A percentile compares a stretch with the other conserved stretches of the same genome.
Conservation (phyloP, 2,113 vertebrate genomes). For the Ictalurus punctatus region DNA sequence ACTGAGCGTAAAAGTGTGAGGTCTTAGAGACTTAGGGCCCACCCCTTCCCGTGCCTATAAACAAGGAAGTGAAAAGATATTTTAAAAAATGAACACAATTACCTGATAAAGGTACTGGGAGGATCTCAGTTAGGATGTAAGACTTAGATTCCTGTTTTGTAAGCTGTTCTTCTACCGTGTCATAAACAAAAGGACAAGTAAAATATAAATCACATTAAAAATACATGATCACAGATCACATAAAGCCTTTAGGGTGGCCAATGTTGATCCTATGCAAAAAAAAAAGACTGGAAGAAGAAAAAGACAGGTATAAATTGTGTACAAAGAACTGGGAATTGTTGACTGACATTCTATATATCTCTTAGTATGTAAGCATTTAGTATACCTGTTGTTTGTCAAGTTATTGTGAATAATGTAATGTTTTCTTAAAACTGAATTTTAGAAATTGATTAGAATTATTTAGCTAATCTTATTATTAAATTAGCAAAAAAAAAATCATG, state of each 20-base stretch:
- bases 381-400: neutral
- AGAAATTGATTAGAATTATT: neutral
- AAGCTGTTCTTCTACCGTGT: slow-evolving; percentile 13
- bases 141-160: too few relatives aligned
- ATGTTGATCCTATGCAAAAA: slow-evolving; percentile 46
- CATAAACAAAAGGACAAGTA: neutral
- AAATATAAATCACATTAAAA: neutral
- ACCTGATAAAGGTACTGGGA: slow-evolving; percentile 70
- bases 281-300: neutral
- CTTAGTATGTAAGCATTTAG: neutral
- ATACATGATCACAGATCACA: neutral
- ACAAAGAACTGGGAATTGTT: neutral
- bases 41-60: neutral
- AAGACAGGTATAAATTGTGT: neutral
- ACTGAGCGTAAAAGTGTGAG: neutral
- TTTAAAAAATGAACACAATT: neutral
- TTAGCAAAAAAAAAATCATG: neutral
- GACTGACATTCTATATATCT: neutral
- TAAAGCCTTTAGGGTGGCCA: slow-evolving; percentile 33
- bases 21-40: neutral
- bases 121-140: slow-evolving; percentile 62
- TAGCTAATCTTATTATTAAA: neutral
- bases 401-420: neutral
- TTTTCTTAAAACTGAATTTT: neutral
- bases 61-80: neutral